Evolutionary conservation across 2,797 vertebrate genomes (phyloP), one percentile per base, ranked within the genome.

Genomic region (Myripristis jacobus): DNA sequence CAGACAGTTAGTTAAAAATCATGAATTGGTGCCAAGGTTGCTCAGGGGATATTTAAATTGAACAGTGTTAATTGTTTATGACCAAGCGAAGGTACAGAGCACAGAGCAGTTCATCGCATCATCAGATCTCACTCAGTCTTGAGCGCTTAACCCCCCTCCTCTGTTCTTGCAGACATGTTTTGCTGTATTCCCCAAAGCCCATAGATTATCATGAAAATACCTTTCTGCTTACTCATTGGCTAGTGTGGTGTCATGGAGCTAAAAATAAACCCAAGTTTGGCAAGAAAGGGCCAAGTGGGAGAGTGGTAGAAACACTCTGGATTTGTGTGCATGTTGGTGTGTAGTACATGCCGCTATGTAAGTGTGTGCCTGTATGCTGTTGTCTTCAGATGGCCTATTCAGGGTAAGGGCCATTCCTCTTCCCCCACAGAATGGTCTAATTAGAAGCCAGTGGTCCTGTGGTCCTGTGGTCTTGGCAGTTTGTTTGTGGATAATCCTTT

Each of bases 241-340:
- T 62, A 11, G 52, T 63, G 84, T 88, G 89, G 82, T 89, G 90
- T 93, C 87, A 93, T 80, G 27, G 68, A 44, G 78, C 86, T 90
- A 89, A 93, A 92, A 92, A 93, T 94, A 93, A 88, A 88, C 79
- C 82, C 69, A 79, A 82, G 84, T 90, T 91, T 88, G 89, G 88
- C 86, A 83, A 86, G 82, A 83, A 83, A 70, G 76, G 66, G 56
- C 75, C 79, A 63, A 74, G 75, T 25, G 57, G 58, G 73, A 75
- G 69, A 34, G 29, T 29, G 66, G 5, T 25, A 44, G 44, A 75
- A 67, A n/a, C 22, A 12, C 29, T 57, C 24, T 31, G 59, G 41
- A 53, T 50, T 53, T 62, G 46, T 82, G 80, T 85, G 75, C 54
- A 65, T 41, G 52, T 72, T 29, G 47, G 34, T 57, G 57, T 79